These are phyloP conservation scores for Phenganax subtilis DNA, from an alignment of 92 coral and sea anemone genomes.

Conservation along the genomic window DNA sequence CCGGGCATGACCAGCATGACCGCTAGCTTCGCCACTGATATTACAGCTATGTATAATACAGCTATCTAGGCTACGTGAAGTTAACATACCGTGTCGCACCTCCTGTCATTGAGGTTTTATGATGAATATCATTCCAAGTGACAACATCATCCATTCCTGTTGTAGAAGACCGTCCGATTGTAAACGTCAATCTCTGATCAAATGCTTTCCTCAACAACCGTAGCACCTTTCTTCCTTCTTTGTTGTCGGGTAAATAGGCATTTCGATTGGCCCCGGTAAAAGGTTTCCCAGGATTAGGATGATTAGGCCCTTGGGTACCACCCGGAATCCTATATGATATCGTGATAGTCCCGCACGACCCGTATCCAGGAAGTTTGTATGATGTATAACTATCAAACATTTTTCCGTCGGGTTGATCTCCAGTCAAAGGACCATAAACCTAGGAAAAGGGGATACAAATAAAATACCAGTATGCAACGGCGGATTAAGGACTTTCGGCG, in stretches of 20 bases:
- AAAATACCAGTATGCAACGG: no score
- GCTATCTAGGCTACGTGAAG: no score
- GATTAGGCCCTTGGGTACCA: slow-evolving; percentile 43
- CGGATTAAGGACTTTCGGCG: no score
- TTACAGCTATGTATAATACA: no score
- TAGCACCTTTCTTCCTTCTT: slow-evolving; percentile 59
- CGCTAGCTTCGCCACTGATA: no score
- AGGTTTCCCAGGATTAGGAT: slow-evolving; percentile 53
- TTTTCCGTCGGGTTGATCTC: slow-evolving; percentile 55
- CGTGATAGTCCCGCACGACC: slow-evolving; percentile 22
- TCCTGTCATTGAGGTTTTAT: slow-evolving; percentile 50
- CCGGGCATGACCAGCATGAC: no score
- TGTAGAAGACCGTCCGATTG: slow-evolving; percentile 58
- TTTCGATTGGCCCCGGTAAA: slow-evolving; percentile 42
- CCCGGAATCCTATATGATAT: slow-evolving; percentile 26
- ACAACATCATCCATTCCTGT: slow-evolving; percentile 38
- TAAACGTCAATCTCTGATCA: slow-evolving; percentile 57
- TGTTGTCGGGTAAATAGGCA: slow-evolving; percentile 58
- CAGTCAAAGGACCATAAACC: slow-evolving; percentile 12
- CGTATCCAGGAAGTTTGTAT: slow-evolving; percentile 36
- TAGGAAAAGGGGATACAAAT: neutral
- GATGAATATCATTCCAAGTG: slow-evolving; percentile 64
- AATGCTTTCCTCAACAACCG: slow-evolving; percentile 56
- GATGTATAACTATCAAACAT: slow-evolving; percentile 26
- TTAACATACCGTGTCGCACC: slow-evolving; percentile 52